Evolutionary conservation across 2,113 vertebrate species (phyloP).

Genomic region (Pelecanoides urinatrix): DNA sequence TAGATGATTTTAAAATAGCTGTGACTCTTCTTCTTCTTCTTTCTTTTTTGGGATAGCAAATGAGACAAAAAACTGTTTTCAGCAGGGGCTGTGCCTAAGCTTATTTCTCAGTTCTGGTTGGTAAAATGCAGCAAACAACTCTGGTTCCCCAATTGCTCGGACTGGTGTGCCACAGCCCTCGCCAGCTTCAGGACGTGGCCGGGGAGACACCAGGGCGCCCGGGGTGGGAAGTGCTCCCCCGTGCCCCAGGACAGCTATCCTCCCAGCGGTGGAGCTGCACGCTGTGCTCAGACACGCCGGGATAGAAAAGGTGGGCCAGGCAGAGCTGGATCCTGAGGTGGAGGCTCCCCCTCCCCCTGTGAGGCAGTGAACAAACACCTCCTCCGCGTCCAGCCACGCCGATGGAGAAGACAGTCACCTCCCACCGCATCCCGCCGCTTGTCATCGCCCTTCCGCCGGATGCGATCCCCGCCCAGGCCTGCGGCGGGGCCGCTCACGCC

Average conservation of each 20-base stretch:
- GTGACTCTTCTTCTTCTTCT: background rate
- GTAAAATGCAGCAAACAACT: background rate
- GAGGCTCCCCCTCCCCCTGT: fast-evolving
- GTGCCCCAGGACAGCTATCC: background rate
- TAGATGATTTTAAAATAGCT: background rate
- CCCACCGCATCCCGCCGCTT: fast-evolving
- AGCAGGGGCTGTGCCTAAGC: background rate
- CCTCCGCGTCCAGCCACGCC: background rate
- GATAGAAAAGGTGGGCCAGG: background rate
- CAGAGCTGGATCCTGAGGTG: background rate
- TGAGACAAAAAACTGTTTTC: background rate
- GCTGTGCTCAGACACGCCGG: fast-evolving
- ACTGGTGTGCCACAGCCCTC: background rate
- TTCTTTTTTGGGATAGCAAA: background rate
- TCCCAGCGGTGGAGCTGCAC: background rate
- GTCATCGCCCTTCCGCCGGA: fast-evolving
- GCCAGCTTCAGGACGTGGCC: background rate
- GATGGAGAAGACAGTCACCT: background rate
- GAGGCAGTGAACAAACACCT: background rate
- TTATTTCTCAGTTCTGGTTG: background rate
- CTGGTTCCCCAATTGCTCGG: background rate
- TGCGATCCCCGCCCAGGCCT: background rate
- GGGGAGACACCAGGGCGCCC: background rate
- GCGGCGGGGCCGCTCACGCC: fast-evolving
- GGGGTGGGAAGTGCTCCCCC: background rate